These are phyloP conservation scores for Pristionchus arcanus DNA, from an alignment of 2,888 invertebrate genomes.

Conservation along the genomic window DNA sequence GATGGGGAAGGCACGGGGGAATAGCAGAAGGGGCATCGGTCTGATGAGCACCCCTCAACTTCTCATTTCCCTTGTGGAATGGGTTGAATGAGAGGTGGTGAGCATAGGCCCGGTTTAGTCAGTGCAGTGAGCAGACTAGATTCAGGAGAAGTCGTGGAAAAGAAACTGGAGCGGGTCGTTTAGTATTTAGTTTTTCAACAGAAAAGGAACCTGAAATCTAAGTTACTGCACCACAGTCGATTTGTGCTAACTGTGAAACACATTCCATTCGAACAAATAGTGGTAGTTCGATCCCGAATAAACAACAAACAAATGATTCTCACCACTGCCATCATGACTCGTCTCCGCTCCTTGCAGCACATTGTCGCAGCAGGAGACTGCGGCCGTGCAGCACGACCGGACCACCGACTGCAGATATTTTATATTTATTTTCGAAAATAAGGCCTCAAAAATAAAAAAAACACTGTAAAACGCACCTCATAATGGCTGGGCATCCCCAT, in stretches of 20 bases:
- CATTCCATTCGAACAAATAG: too few species aligned
- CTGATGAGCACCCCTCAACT: background rate
- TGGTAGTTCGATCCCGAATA: too few species aligned
- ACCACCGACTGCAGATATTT: conserved; percentile 20
- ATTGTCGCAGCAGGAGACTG: conserved; percentile 70
- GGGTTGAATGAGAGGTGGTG: background rate
- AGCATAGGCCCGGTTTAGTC: background rate
- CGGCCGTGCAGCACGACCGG: conserved; percentile 72
- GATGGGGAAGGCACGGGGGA: background rate
- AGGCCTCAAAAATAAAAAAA: background rate
- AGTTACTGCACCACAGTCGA: too few species aligned
- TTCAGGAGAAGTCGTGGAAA: background rate
- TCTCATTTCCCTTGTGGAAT: background rate
- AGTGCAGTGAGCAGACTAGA: background rate
- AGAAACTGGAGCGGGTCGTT: background rate
- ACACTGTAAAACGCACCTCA: background rate
- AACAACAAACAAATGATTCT: too few species aligned
- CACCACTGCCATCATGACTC: conserved; percentile 8
- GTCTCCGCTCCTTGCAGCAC: conserved; percentile 57
- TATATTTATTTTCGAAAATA: background rate
- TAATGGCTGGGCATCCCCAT: background rate
- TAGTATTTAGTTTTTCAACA: background rate
- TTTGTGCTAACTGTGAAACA: too few species aligned
- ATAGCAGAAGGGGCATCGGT: background rate
- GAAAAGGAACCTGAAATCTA: too few species aligned